Evolutionary conservation across 2,888 invertebrate genomes (phyloP).

Genomic region (Brenthis ino): DNA sequence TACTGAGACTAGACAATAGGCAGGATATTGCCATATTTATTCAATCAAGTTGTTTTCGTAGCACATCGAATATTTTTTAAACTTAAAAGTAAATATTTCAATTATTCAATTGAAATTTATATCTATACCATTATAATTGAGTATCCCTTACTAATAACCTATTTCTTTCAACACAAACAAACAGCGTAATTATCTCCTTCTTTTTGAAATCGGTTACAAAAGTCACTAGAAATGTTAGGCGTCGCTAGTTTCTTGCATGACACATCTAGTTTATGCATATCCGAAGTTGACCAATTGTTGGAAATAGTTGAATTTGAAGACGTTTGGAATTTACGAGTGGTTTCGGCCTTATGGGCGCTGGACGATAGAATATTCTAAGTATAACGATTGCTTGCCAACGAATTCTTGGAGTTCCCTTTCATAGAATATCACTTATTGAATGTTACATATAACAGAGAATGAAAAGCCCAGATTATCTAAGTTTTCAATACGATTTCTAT

Average conservation of each 20-base stretch:
- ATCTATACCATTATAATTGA: no score
- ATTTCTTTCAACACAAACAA: no score
- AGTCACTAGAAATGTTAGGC: neutral
- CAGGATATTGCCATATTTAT: no score
- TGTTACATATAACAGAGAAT: constrained; percentile 3
- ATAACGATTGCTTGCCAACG: constrained; percentile 68
- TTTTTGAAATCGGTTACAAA: neutral
- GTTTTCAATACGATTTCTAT: neutral
- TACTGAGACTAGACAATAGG: no score
- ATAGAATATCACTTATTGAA: constrained; percentile 25
- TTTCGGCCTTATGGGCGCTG: constrained; percentile 72
- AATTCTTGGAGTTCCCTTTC: constrained; percentile 56
- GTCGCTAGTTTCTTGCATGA: neutral
- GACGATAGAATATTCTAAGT: constrained; percentile 66
- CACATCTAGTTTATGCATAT: constrained; percentile 53
- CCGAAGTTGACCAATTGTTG: constrained; percentile 70
- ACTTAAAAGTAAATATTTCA: no score
- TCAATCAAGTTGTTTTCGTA: no score
- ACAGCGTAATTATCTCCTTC: no score
- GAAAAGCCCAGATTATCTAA: constrained; percentile 2
- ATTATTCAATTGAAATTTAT: no score
- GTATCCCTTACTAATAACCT: no score
- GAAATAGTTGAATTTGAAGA: constrained; percentile 81
- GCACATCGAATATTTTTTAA: no score
- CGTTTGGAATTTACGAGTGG: constrained; percentile 77